A percentile compares a stretch with the other conserved stretches of the same genome.
phyloP scores from a whole-genome alignment of 2,888 invertebrate species.

The Orthonychiurus folsomi region DNA sequence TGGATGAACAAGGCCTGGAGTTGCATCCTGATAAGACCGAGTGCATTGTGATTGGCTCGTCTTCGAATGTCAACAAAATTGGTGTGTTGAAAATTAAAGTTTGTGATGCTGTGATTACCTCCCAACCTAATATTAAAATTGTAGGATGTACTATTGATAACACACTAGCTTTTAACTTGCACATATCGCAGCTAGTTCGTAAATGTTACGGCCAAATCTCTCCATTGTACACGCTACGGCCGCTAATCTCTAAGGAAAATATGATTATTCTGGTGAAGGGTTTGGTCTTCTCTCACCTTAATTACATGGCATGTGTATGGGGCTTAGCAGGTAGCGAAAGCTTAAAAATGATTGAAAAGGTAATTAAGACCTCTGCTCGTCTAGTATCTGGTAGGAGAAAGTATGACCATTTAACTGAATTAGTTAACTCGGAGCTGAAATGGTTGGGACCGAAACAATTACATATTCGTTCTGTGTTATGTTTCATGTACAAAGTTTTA shows the following conservation, averaged over 20 bases:
- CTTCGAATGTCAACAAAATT: background rate
- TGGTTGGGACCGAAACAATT: conserved; percentile 2
- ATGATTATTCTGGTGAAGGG: background rate
- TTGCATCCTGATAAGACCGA: conserved; percentile 1
- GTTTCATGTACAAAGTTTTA: background rate
- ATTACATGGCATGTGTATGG: conserved; percentile 1
- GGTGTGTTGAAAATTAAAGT: background rate
- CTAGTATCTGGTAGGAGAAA: conserved; percentile 2
- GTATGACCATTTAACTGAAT: background rate
- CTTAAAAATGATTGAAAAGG: background rate
- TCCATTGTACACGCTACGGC: background rate
- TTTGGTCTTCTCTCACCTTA: conserved; percentile 1
- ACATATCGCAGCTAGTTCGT: background rate
- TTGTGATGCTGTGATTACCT: background rate
- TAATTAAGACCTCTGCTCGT: background rate
- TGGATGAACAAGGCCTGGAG: background rate
- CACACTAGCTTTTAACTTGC: background rate
- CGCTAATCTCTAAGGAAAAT: background rate
- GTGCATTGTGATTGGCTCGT: background rate
- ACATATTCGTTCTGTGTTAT: background rate
- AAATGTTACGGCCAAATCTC: background rate
- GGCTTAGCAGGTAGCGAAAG: background rate
- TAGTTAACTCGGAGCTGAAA: background rate
- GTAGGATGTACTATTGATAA: too few species aligned
- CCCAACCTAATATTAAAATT: too few species aligned